phyloP scores from a whole-genome alignment of 2,797 vertebrate species.

The Tragelaphus eurycerus region DNA sequence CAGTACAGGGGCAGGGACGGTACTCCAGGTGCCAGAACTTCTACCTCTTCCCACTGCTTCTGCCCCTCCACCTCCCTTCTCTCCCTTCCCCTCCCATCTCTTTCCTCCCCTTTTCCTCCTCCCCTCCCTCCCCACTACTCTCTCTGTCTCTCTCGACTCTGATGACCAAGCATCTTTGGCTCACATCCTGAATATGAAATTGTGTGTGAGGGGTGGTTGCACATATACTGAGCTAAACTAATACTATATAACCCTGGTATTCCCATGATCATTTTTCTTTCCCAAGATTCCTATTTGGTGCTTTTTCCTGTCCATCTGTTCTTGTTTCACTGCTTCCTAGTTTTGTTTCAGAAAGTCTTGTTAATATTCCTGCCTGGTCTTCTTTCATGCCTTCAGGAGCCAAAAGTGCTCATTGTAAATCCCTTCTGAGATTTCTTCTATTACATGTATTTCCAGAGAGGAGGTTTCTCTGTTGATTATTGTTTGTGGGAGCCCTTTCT shows the following conservation, averaged over 20 bases:
- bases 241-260: background rate
- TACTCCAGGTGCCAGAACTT: too few species aligned
- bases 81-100: background rate
- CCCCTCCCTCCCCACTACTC: accelerated
- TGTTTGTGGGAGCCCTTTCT: background rate
- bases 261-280: background rate
- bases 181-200: background rate
- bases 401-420: background rate
- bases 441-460: background rate
- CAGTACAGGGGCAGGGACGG: background rate
- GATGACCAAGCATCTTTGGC: background rate
- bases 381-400: background rate
- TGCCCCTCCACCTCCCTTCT: background rate
- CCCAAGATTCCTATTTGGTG: background rate
- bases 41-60: background rate
- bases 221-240: background rate
- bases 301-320: background rate
- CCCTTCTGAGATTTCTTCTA: background rate
- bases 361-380: background rate
- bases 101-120: accelerated
- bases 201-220: background rate
- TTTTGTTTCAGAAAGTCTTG: background rate
- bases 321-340: background rate
- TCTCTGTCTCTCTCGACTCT: background rate
- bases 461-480: background rate